phyloP scores from a whole-genome alignment of 1,140 invertebrate species.

The Matsumurasca onukii region DNA sequence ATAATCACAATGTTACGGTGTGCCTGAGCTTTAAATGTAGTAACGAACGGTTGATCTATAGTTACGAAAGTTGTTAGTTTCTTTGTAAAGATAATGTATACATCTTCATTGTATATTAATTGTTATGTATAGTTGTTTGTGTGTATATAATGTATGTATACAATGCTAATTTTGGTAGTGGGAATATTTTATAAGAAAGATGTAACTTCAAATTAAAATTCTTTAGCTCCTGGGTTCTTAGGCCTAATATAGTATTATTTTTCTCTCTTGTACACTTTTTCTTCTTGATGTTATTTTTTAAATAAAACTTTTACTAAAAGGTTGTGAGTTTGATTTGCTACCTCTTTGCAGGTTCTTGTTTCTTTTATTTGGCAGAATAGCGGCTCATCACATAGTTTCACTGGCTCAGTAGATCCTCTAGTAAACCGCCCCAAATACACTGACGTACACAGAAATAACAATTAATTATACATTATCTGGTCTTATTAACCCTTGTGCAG shows the following conservation, averaged over 20 bases:
- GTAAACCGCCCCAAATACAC: too few species aligned
- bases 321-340: too few species aligned
- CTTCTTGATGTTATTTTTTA: constrained; percentile 7
- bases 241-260: constrained; percentile 11
- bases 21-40: too few species aligned
- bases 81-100: neutral
- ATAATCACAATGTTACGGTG: too few species aligned
- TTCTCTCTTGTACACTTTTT: constrained; percentile 1
- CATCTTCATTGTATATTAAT: neutral
- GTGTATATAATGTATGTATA: neutral
- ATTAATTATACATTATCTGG: too few species aligned
- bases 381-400: too few species aligned
- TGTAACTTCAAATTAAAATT: neutral
- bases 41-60: neutral
- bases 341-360: too few species aligned
- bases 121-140: neutral
- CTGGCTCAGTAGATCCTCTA: too few species aligned
- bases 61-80: neutral
- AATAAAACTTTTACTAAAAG: constrained; percentile 11
- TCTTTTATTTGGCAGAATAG: too few species aligned
- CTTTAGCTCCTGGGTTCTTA: neutral
- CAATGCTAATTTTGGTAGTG: neutral
- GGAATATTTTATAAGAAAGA: neutral
- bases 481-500: too few species aligned
- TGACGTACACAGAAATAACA: too few species aligned